Conservation (phyloP, 2,113 vertebrate species). For the Oreochromis aureus region DNA sequence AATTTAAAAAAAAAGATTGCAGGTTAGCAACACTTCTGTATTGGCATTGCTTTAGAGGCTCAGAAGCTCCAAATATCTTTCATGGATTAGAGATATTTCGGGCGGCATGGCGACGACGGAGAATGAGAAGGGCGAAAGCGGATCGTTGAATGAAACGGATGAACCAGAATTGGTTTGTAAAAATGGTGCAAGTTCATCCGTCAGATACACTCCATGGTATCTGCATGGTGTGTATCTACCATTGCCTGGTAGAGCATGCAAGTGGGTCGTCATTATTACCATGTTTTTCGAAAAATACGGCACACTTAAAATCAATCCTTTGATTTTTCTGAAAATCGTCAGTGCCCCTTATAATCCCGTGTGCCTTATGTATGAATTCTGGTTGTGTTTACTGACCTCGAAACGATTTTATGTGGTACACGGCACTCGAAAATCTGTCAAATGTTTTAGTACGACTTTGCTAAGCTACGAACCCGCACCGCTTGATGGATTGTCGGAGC, state of each 20-base stretch:
- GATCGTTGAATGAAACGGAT: too few relatives aligned
- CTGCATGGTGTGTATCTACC: background rate
- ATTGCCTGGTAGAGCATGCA: background rate
- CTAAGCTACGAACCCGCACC: fast-evolving
- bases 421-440: background rate
- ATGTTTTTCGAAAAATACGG: fast-evolving
- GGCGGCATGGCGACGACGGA: background rate
- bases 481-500: background rate
- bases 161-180: background rate
- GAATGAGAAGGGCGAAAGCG: background rate
- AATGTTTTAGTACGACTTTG: background rate
- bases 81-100: background rate
- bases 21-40: background rate
- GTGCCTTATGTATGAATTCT: background rate
- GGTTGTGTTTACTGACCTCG: background rate
- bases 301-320: background rate
- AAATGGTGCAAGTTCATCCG: background rate
- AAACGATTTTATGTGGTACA: background rate
- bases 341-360: too few relatives aligned
- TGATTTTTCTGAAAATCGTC: background rate
- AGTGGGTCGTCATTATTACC: fast-evolving
- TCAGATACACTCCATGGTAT: background rate
- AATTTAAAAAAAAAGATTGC: background rate
- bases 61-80: background rate
- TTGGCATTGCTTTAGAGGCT: background rate